Evolutionary conservation across 2,797 vertebrate species (phyloP).

Genomic region (Periparus ater): DNA sequence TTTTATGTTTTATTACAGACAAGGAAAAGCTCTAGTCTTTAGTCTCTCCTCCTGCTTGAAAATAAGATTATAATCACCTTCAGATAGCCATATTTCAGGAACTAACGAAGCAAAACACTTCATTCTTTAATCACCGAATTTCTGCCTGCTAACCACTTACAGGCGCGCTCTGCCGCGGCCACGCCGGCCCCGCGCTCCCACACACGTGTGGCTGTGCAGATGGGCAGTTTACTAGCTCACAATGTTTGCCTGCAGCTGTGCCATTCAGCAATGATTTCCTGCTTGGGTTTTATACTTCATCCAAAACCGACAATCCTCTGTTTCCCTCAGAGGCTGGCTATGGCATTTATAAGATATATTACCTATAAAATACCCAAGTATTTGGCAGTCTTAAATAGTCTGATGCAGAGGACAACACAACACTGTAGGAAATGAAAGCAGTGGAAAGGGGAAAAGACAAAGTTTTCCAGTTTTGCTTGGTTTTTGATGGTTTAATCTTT

Average conservation of each 20-base stretch:
- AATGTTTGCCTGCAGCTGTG: conserved; percentile 69
- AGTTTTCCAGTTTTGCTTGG: conserved; percentile 25
- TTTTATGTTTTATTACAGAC: neutral
- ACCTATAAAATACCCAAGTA: conserved; percentile 67
- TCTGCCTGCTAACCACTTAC: conserved; percentile 41
- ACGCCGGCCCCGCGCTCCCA: neutral
- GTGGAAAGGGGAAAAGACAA: conserved; percentile 29
- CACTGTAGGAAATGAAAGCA: conserved; percentile 51
- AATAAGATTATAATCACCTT: conserved; percentile 20
- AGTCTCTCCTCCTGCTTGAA: neutral
- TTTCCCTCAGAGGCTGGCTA: conserved; percentile 65
- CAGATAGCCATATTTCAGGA: conserved; percentile 36
- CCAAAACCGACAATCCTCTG: conserved; percentile 69
- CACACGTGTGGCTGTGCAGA: conserved; percentile 65
- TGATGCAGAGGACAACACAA: conserved; percentile 65
- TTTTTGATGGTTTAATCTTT: conserved; percentile 50
- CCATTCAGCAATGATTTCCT: conserved; percentile 72
- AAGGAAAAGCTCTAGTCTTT: neutral
- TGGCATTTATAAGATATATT: conserved; percentile 71
- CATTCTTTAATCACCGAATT: conserved; percentile 19
- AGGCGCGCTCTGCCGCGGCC: neutral
- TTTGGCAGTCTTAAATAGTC: conserved; percentile 61
- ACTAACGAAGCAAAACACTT: conserved; percentile 36
- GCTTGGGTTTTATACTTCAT: conserved; percentile 67
- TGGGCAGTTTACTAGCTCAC: conserved; percentile 66